Evolutionary conservation across 2,888 invertebrate species (phyloP).

Genomic region (Drosophila tripunctata): DNA sequence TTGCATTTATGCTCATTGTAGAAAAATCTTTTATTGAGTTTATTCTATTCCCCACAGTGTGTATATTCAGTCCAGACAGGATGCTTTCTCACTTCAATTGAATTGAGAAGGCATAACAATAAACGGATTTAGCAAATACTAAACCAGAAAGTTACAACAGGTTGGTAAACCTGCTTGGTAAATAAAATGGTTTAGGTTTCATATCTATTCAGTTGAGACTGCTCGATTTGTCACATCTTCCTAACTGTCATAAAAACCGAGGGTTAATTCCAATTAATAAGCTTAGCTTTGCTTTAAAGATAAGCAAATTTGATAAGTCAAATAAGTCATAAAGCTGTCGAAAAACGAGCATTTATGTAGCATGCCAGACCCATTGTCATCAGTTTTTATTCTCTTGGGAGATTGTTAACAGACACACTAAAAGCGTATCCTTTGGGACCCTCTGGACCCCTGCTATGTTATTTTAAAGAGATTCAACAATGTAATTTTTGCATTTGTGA

Average conservation of each 20-base stretch:
- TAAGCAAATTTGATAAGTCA: not conserved
- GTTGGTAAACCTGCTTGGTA: slow-evolving; percentile 1
- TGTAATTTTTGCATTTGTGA: slow-evolving; percentile 1
- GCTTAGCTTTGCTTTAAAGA: not conserved
- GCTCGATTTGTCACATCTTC: not conserved
- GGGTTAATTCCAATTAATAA: slow-evolving; percentile 12
- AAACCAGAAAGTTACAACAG: slow-evolving; percentile 20
- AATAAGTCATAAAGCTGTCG: not conserved
- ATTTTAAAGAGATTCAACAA: slow-evolving; percentile 33
- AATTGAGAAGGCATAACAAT: slow-evolving; percentile 15
- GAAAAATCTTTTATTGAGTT: slow-evolving; percentile 14
- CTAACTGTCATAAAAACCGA: not conserved
- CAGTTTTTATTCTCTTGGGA: slow-evolving; percentile 23
- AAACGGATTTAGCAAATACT: slow-evolving; percentile 25
- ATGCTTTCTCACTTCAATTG: slow-evolving; percentile 10
- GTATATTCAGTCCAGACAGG: not conserved
- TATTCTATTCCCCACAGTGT: not conserved
- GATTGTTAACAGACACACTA: slow-evolving; percentile 5
- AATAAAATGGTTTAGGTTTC: not conserved
- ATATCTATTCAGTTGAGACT: not conserved
- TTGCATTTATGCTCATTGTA: slow-evolving; percentile 29
- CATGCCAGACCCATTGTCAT: slow-evolving; percentile 37
- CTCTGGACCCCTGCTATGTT: not conserved
- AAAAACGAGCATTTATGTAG: not conserved
- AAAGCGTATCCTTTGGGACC: slow-evolving; percentile 27